Evolutionary conservation across 2,113 vertebrate species (phyloP), one percentile per base, ranked within the genome.

Genomic region (Chinchilla lanigera): DNA sequence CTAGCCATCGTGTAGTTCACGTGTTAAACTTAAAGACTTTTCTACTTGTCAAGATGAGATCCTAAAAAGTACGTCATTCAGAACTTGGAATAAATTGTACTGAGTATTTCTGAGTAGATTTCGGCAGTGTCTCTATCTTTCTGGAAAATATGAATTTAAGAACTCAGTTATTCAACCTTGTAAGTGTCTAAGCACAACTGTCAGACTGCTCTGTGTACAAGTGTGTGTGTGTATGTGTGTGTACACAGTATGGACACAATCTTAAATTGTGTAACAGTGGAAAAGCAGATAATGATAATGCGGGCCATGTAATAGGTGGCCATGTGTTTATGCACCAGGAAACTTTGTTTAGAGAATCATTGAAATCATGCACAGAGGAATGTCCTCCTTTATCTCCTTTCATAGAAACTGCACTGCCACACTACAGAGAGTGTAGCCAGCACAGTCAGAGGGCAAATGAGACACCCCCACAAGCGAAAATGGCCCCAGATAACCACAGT

Each of bases 401-500:
- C 54, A 4, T 20, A n/a, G 30, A 85, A 35, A n/a, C 78, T 56
- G 26, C 1, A 35, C 93, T 52, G 14, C 61, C 63, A 52, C 16
- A 47, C 12, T 3, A 2, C n/a, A 38, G 50, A 28, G 41, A 28
- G 65, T 3, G 11, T 87, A 58, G 94, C 60, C 89, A 2, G 1
- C 3, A 54, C 73, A 73, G 60, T 50, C 61, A 20, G 58, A 87
- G 56, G 9, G 52, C 52, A 58, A 30, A 41, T n/a, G 47, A 89
- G 81, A 82, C 63, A 61, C 82, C 54, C 95, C 71, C 69, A 60
- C 86, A 93, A 58, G 73, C n/a, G 82, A 77, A 95, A 82, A 44
- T 2, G 69, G 58, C 82, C 58, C 1, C 1, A 95, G 98, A 96
- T 97, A 96, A 96, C 75, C 16, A 58, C 28, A 44, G 90, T 61